Base-by-base conservation (phyloP, 1,140 invertebrate genomes). In the Psix sp. region DNA sequence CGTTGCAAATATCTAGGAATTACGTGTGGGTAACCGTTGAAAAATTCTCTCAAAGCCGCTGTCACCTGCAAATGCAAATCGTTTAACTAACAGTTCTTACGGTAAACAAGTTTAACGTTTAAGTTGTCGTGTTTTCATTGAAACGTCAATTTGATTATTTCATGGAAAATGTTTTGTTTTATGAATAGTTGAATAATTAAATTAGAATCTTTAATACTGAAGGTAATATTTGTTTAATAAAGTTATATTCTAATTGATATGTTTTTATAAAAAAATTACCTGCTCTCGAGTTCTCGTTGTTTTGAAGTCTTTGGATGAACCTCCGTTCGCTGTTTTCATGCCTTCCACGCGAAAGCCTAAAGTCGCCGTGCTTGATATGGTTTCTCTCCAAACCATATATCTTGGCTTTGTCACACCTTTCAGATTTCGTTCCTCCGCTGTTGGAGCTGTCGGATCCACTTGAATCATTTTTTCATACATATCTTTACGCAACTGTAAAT, bases 391-490 rank as follows among this genome's bases (percentile, higher is more conserved):
- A 13, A 97, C 94, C 96, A 98, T 98, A 82, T 98, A 99, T 40
- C 97, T 89, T 0, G 96, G 95, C 86, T 98, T 98, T 0, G 96
- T 98, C 0, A 99, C 95, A 16, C 94, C 97, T 86, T 95, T 94
- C 57, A 94, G 87, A 49, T 91, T 88, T 71, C 95, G 92, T 86
- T 98, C 97, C 82, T 98, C 96, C 49, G 93, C 92, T 9, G 93
- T 96, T 5, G 97, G 97, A 3, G 96, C 97, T 65, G 89, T 89
- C 14, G 93, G 91, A 82, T 98, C 97, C 46, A 98, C 95, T 83
- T 97, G 95, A 56, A 97, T 93, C 97, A 99, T 99, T 88, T 99
- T 98, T 74, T 98, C 94, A 85, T 98, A 99, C 94, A 99, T 97
- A 86, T 99, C 97, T 60, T 85, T 84, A 10, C 82, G 66, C 15